phyloP scores from a whole-genome alignment of 2,113 vertebrate species.

The Chamaetylas fuelleborni region DNA sequence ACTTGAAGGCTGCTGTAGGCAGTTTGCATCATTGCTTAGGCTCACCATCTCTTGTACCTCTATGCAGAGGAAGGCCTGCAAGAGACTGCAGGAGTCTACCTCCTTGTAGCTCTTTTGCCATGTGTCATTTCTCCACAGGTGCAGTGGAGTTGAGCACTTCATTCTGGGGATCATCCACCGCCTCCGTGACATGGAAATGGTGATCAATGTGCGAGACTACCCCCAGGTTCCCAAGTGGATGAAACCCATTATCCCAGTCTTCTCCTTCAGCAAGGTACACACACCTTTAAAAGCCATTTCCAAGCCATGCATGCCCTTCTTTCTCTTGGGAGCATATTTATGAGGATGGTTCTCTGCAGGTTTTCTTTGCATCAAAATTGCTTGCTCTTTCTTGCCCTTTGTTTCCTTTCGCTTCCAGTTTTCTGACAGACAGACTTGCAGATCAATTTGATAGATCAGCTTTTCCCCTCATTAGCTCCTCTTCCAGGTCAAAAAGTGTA shows the following conservation, averaged over 20 bases:
- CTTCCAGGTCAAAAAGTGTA: background rate
- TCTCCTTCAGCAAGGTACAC: conserved; percentile 97
- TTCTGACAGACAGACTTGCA: background rate
- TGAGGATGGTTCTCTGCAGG: background rate
- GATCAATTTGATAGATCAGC: background rate
- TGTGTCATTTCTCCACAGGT: conserved; percentile 69
- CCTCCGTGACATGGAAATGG: conserved; percentile 93
- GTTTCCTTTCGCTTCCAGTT: background rate
- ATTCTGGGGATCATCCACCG: conserved; percentile 83
- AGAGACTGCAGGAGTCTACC: background rate
- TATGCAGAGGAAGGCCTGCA: background rate
- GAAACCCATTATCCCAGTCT: conserved; percentile 84
- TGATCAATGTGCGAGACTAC: conserved; percentile 95
- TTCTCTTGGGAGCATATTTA: background rate
- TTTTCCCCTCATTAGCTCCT: background rate
- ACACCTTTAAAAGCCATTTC: background rate
- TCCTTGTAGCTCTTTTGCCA: background rate
- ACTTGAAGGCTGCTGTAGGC: background rate
- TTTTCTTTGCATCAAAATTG: background rate
- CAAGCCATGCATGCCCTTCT: background rate
- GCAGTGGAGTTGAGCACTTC: conserved; percentile 95
- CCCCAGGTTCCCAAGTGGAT: conserved; percentile 92
- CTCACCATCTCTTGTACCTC: background rate
- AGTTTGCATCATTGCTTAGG: background rate
- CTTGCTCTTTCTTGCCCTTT: background rate